phyloP scores from a whole-genome alignment of 2,888 invertebrate species.

The Meganola albula region DNA sequence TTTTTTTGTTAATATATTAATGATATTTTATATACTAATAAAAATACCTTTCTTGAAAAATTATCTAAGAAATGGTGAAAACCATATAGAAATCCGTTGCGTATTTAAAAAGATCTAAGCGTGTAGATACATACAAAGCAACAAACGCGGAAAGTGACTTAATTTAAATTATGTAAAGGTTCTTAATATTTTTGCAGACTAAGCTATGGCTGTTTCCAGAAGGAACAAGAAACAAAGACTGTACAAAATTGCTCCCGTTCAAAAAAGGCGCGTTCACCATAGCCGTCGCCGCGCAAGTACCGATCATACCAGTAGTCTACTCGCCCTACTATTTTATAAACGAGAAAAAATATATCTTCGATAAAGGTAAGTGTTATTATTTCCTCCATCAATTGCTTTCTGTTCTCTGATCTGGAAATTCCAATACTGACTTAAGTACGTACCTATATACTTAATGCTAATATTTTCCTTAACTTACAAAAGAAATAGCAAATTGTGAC shows the following conservation, averaged over 20 bases:
- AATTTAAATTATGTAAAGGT: slow-evolving; percentile 7
- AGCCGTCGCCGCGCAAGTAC: slow-evolving; percentile 81
- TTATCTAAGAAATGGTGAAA: no score
- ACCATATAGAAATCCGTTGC: no score
- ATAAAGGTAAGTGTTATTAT: slow-evolving; percentile 27
- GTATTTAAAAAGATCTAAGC: no score
- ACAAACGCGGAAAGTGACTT: slow-evolving; percentile 33
- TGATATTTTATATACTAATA: no score
- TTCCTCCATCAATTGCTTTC: no score
- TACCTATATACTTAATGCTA: slow-evolving; percentile 6
- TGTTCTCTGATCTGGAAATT: slow-evolving; percentile 9
- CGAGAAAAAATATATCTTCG: slow-evolving; percentile 57
- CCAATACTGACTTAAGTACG: no score
- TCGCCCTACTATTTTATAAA: slow-evolving; percentile 80
- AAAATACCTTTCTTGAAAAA: no score
- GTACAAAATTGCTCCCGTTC: slow-evolving; percentile 78
- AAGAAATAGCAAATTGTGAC: background rate
- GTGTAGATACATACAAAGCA: no score
- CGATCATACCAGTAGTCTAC: slow-evolving; percentile 81
- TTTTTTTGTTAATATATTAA: no score
- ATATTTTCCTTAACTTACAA: slow-evolving; percentile 8
- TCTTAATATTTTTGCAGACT: slow-evolving; percentile 49
- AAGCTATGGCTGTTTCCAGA: slow-evolving; percentile 85
- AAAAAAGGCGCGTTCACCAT: slow-evolving; percentile 85
- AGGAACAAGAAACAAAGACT: slow-evolving; percentile 79